Evolutionary conservation across 2,113 vertebrate species (phyloP).

Genomic region (Sminthopsis crassicaudata): DNA sequence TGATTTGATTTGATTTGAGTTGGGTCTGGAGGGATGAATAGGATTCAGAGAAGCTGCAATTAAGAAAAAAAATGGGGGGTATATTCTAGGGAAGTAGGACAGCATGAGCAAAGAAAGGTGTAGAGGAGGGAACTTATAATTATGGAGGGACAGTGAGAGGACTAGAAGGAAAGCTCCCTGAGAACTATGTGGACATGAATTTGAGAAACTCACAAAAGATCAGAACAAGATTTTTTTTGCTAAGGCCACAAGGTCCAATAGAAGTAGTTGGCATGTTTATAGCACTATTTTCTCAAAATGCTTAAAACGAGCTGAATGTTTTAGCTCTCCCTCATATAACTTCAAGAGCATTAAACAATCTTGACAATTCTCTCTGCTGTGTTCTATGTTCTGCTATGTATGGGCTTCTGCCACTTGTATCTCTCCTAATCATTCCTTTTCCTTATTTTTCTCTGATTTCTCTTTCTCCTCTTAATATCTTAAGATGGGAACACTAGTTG

Average conservation of each 20-base stretch:
- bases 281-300: not conserved
- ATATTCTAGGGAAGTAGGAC: not conserved
- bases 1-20: not conserved
- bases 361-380: not conserved
- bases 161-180: not conserved
- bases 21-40: not conserved
- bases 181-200: not conserved
- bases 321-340: not conserved
- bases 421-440: not conserved
- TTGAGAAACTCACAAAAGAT: not conserved
- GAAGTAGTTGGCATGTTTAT: not conserved
- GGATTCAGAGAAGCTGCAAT: too few species aligned
- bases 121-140: not conserved
- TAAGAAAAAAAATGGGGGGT: not conserved
- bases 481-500: not conserved
- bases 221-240: not conserved
- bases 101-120: not conserved
- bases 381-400: too few species aligned
- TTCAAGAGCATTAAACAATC: not conserved
- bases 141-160: not conserved
- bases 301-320: not conserved
- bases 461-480: not conserved
- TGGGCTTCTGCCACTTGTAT: not conserved
- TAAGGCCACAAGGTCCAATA: not conserved
- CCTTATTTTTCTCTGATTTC: not conserved